Base-by-base conservation (phyloP, 2,888 invertebrate species). In the Brachylomia viminalis region DNA sequence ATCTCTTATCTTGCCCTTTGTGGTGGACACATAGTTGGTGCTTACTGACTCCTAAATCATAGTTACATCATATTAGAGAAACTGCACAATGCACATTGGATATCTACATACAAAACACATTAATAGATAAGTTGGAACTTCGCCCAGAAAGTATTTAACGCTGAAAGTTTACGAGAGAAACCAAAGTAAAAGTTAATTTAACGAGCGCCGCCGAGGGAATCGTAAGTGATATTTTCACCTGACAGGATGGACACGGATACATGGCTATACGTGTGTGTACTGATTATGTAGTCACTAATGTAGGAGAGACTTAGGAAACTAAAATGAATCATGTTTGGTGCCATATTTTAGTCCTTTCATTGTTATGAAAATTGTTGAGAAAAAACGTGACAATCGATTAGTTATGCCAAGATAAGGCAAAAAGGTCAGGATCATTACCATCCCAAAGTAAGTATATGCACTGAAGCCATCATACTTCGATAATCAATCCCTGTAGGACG, bases 121-220 rank as follows among this genome's bases (percentile, higher is more conserved):
- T 77, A 62, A 74, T 56, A 67, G 52, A 65, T 62, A 72, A 80
- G 65, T 84, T 84, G 83, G 84, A 85, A 67, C 61, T 49, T 42
- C 42, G 77, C 85, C 85, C 71, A 71, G 20, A 0, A 11, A 72
- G 52, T 75, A 75, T 79, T 84, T 79, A 72, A 47, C 83, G 47
- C 81, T 77, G 80, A 72, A 75, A 82, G 69, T 71, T 82, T 82
- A 75, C 77, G 38, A 72, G 84, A 72, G 85, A 85, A 85, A 84
- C 58, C 80, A 0, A 80, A 85, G 84, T 85, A 85, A 85, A 85
- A 85, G 84, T 85, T 83, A 83, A 82, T 77, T 80, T 80, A 77
- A 54, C 67, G 65, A 33, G 73, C 23, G 58, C 66, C 64, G 71
- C 47, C 54, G 20, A n/a, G 13, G 20, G 85, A 85, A 85, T 85